Evolutionary conservation across 2,113 vertebrate species (phyloP).

Genomic region (Nothobranchius kuhntae): DNA sequence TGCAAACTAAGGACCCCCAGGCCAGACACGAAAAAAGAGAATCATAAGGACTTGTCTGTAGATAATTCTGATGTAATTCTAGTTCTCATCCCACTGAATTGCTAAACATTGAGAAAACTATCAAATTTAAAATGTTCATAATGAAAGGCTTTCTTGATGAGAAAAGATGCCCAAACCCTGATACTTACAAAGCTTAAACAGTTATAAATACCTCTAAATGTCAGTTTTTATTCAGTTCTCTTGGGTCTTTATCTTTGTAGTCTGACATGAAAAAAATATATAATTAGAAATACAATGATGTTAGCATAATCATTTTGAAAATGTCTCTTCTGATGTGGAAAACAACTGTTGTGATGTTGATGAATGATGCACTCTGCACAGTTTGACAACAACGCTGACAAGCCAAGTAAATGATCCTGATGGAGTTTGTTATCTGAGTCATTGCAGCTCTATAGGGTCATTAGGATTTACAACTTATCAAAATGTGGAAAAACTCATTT

Average conservation of each 20-base stretch:
- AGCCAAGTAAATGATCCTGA: slow-evolving; percentile 19
- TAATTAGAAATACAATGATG: slow-evolving; percentile 15
- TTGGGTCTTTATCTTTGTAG: slow-evolving; percentile 3
- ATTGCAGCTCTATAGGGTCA: background rate
- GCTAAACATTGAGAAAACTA: slow-evolving; percentile 19
- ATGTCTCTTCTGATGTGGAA: slow-evolving; percentile 12
- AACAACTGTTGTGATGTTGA: slow-evolving; percentile 18
- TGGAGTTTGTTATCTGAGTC: slow-evolving; percentile 8
- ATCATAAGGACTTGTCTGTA: slow-evolving; percentile 35
- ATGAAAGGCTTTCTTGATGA: slow-evolving; percentile 16
- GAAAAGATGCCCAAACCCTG: slow-evolving; percentile 10
- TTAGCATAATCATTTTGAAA: slow-evolving; percentile 19
- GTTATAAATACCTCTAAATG: slow-evolving; percentile 15
- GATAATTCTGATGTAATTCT: slow-evolving; percentile 57
- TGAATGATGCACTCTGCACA: background rate
- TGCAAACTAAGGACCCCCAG: slow-evolving; percentile 60
- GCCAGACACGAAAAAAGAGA: slow-evolving; percentile 39
- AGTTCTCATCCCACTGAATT: slow-evolving; percentile 14
- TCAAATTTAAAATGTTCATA: background rate
- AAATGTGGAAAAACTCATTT: background rate
- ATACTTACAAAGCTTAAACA: background rate
- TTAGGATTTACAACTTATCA: background rate
- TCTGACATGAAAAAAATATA: slow-evolving; percentile 1
- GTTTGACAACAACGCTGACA: slow-evolving; percentile 7
- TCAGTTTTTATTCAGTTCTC: slow-evolving; percentile 11